These are phyloP conservation scores for Todiramphus chloris DNA, from an alignment of 2,113 vertebrate genomes.

Conservation along the genomic window DNA sequence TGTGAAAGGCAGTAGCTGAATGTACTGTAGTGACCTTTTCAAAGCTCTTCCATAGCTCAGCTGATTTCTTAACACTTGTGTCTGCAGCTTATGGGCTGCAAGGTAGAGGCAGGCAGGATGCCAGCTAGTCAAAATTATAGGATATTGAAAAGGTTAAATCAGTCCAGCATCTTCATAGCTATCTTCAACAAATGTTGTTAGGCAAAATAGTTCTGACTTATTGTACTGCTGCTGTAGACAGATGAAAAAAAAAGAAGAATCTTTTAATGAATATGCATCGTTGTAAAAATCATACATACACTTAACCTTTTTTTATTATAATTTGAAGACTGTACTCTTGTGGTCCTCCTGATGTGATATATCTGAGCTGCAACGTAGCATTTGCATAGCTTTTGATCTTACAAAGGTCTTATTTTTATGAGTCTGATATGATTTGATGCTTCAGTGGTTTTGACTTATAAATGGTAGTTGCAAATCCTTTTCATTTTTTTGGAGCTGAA, in stretches of 20 bases:
- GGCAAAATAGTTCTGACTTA: slow-evolving; percentile 22
- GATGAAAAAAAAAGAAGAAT: background rate
- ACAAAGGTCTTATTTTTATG: background rate
- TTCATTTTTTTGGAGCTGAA: background rate
- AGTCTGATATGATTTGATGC: slow-evolving; percentile 25
- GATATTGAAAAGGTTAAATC: slow-evolving; percentile 48
- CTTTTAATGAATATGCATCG: background rate
- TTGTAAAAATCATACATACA: background rate
- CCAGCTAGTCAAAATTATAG: background rate
- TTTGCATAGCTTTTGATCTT: slow-evolving; percentile 42
- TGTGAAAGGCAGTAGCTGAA: slow-evolving; percentile 4
- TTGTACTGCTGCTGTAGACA: background rate
- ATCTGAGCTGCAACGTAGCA: background rate
- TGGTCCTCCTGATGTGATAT: background rate
- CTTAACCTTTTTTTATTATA: slow-evolving; percentile 10
- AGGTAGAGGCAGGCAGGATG: background rate
- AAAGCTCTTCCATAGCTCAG: background rate
- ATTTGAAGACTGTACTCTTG: background rate
- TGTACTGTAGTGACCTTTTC: slow-evolving; percentile 37
- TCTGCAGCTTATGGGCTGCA: background rate
- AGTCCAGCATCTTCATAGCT: background rate
- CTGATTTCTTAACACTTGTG: slow-evolving; percentile 33
- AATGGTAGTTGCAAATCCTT: slow-evolving; percentile 5
- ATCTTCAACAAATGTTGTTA: background rate
- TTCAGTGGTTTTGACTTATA: slow-evolving; percentile 37